These are phyloP conservation scores for Babyrousa celebensis DNA, from an alignment of 2,797 vertebrate genomes.

Conservation along the genomic window DNA sequence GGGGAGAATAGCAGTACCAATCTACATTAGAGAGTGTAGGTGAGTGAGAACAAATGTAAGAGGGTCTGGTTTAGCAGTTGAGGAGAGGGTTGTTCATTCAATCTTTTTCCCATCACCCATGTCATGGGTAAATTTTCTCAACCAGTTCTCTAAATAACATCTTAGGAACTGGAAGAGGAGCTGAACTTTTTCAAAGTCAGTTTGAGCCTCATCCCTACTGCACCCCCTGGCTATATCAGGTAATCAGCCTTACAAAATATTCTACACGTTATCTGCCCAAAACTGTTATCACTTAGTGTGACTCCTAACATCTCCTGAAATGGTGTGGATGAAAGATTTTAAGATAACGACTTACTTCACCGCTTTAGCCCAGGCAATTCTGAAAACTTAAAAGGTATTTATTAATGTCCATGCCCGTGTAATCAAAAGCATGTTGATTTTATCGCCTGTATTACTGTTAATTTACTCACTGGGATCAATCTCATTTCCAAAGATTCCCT, in stretches of 20 bases:
- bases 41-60: background rate
- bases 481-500: conserved; percentile 46
- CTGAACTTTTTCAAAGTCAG: background rate
- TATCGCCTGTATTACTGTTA: background rate
- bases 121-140: conserved; percentile 3
- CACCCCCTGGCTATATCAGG: background rate
- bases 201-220: fast-evolving
- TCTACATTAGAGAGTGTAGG: background rate
- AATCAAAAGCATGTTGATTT: conserved; percentile 25
- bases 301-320: background rate
- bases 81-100: background rate
- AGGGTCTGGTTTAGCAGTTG: background rate
- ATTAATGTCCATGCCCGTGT: background rate
- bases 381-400: conserved; percentile 32
- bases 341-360: background rate
- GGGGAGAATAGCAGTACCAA: background rate
- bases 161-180: background rate
- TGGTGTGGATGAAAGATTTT: background rate
- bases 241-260: background rate
- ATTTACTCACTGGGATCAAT: conserved; percentile 12
- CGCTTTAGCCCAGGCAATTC: background rate
- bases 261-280: background rate
- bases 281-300: background rate
- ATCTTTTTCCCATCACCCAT: background rate
- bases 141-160: background rate